Base-by-base conservation (phyloP, 1,140 invertebrate species). In the Hypsibius dujardini region DNA sequence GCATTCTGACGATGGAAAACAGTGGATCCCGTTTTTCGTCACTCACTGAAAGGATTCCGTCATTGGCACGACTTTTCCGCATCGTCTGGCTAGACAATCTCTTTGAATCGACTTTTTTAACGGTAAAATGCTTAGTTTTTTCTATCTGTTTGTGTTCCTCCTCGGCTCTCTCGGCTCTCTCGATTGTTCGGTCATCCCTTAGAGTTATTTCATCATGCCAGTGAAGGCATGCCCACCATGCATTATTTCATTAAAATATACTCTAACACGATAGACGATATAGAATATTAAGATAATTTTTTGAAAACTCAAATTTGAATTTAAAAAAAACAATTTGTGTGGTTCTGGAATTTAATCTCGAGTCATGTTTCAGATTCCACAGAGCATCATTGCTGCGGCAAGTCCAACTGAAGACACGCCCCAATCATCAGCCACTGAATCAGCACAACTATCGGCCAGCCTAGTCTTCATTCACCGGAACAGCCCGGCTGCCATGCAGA, bases 1-100 rank as follows among this genome's bases (percentile, higher is more conserved):
- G 96, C 1, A 83, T 89, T 0, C 78, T 97, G 1, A 86, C 92
- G 67, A 82, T 96, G 76, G 91, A 98, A 80, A 85, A 83, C 71
- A 84, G 84, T 1, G 86, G 87, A 77, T 77, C 81, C 1, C 83
- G 85, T 60, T 86, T 93, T 70, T 81, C 81, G 7, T 79, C 84
- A 1, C 84, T 88, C 74, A 85, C 89, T 76, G 83, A 86, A 75
- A 85, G 85, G 71, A 92, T 88, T 79, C 91, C 91, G 1, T 84
- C 88, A 0, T 79, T 95, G 45, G 85, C 86, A 76, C 87, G 12
- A 67, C 12, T 42, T 7, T 67, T 67, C 62, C 81, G 83, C 67
- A 79, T 92, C 1, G 80, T 89, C 14, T 94, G 90, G 87, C 75
- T 86, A 72, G 84, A 86, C 46, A 76, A 79, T 0, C 86, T 85